phyloP scores from a whole-genome alignment of 2,113 vertebrate genomes.

The Carassius auratus region DNA sequence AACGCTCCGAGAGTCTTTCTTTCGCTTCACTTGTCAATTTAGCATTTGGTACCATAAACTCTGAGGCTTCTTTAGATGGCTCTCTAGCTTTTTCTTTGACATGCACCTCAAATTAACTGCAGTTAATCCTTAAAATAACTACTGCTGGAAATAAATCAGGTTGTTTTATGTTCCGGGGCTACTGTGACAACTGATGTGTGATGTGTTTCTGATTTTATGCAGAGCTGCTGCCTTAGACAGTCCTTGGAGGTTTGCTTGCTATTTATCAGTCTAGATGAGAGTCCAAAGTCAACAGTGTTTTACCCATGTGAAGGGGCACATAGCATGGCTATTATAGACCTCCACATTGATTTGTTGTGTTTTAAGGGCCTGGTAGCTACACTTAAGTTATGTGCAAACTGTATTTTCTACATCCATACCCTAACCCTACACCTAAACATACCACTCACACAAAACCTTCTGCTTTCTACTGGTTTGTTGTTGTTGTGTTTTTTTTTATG shows the following conservation, averaged over 20 bases:
- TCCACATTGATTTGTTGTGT: slow-evolving; percentile 7
- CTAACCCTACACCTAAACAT: too few relatives aligned
- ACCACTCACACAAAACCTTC: too few relatives aligned
- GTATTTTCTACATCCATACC: too few relatives aligned
- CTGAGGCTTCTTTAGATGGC: neutral
- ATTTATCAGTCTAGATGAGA: slow-evolving; percentile 17
- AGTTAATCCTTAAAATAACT: slow-evolving; percentile 29
- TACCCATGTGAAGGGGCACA: slow-evolving; percentile 5
- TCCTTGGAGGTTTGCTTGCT: slow-evolving; percentile 11
- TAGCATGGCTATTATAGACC: slow-evolving; percentile 12
- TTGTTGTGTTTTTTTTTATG: too few relatives aligned
- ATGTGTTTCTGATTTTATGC: slow-evolving; percentile 22
- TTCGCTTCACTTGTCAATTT: slow-evolving; percentile 31
- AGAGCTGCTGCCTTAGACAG: slow-evolving; percentile 11
- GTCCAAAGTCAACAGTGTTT: neutral
- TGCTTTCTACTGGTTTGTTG: too few relatives aligned
- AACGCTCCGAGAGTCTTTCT: neutral
- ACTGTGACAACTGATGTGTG: slow-evolving; percentile 17
- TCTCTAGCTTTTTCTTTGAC: neutral
- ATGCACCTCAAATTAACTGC: neutral
- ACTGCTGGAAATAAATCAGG: slow-evolving; percentile 6
- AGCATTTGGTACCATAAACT: slow-evolving; percentile 14
- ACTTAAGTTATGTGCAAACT: too few relatives aligned
- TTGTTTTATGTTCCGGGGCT: slow-evolving; percentile 4
- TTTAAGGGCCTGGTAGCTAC: neutral